phyloP scores from a whole-genome alignment of 2,888 invertebrate genomes.

The Liopterus haemorrhoidalis region DNA sequence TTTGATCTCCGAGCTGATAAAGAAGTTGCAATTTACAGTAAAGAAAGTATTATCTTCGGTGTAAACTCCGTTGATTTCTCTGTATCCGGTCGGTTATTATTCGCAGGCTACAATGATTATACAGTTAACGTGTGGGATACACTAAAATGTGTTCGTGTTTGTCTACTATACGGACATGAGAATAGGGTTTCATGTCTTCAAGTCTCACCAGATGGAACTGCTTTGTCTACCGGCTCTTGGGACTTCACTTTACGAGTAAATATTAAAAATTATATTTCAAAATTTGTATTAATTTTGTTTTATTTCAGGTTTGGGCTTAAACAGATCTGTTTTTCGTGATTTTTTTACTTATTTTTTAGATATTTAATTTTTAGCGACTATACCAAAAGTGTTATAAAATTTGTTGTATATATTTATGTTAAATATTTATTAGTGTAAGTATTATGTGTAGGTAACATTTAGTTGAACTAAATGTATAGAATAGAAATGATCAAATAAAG shows the following conservation, averaged over 20 bases:
- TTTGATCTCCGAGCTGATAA: constrained; percentile 97
- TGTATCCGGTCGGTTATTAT: constrained; percentile 82
- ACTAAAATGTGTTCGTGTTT: constrained; percentile 83
- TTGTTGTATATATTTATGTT: no score
- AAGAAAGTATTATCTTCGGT: constrained; percentile 96
- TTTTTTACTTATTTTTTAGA: no score
- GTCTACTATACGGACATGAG: constrained; percentile 91
- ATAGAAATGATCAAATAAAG: no score
- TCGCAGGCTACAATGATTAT: constrained; percentile 98
- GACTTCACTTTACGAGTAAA: constrained; percentile 80
- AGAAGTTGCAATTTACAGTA: constrained; percentile 91
- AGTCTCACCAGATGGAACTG: constrained; percentile 96
- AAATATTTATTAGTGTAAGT: no score
- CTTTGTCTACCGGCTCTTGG: constrained; percentile 96
- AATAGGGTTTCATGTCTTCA: constrained; percentile 88
- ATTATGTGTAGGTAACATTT: no score
- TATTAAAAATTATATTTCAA: constrained; percentile 11
- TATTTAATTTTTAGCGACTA: no score
- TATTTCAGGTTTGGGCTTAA: constrained; percentile 41
- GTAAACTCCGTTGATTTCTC: constrained; percentile 98
- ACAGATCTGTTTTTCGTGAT: constrained; percentile 6
- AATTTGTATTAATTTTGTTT: constrained; percentile 3
- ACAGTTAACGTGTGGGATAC: constrained; percentile 99
- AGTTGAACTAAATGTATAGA: no score
- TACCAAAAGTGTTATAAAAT: no score